These are phyloP conservation scores for Temnopleurus reevesii DNA, from an alignment of 53 echinoderm and acorn worm genomes.

Conservation along the genomic window DNA sequence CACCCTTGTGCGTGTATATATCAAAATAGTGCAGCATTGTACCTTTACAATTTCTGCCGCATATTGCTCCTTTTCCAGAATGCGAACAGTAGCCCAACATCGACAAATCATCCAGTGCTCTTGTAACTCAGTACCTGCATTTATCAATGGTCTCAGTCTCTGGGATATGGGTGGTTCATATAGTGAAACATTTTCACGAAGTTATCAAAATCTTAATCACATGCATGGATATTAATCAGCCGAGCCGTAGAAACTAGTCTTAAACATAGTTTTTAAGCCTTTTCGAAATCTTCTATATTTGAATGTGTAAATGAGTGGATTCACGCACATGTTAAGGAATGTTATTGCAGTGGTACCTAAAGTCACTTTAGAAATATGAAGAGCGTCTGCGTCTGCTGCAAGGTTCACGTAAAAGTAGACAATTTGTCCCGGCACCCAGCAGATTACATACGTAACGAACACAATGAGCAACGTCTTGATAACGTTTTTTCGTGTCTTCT, in stretches of 20 bases:
- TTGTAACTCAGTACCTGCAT: too few relatives aligned
- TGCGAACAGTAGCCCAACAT: too few relatives aligned
- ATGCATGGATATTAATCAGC: neutral
- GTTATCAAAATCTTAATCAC: neutral
- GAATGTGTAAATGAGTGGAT: constrained; percentile 72
- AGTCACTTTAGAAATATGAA: constrained; percentile 13
- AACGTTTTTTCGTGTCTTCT: neutral
- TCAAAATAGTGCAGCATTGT: too few relatives aligned
- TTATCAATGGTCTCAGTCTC: too few relatives aligned
- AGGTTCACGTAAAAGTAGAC: neutral
- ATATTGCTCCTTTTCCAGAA: too few relatives aligned
- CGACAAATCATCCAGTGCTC: too few relatives aligned
- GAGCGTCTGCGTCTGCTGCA: neutral
- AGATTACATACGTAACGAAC: constrained; percentile 8
- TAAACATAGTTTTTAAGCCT: neutral
- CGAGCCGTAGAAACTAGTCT: neutral
- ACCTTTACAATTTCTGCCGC: too few relatives aligned
- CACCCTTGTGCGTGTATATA: too few relatives aligned
- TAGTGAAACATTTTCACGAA: too few relatives aligned
- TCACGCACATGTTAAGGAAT: constrained; percentile 64
- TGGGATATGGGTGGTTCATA: too few relatives aligned
- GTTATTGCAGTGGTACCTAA: constrained; percentile 39
- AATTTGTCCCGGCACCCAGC: constrained; percentile 15
- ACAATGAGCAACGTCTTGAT: constrained; percentile 20
- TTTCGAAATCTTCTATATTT: constrained; percentile 56